Evolutionary conservation across 2,888 invertebrate species (phyloP), one percentile per base, ranked within the genome.

Genomic region (Miltochrista miniata): DNA sequence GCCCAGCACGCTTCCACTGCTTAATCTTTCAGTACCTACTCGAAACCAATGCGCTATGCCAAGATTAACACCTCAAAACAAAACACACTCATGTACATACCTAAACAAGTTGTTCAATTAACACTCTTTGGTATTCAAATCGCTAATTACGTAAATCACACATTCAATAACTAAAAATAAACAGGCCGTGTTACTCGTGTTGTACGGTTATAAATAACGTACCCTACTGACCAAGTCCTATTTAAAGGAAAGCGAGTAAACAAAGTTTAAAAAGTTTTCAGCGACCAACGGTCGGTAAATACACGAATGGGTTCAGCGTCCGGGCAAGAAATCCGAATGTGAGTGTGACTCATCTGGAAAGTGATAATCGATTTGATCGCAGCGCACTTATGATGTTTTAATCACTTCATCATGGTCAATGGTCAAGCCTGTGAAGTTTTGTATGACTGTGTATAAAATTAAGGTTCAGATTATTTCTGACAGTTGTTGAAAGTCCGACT

Each of bases 1-100:
- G 95, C 94, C 94, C 94, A 94, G 94, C 95, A 95, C 94, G 95
- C 95, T 94, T 94, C 95, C 95, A 94, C 94, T 95, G 95, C 95
- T n/a, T n/a, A n/a, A n/a, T n/a, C n/a, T n/a, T n/a, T 11, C 0
- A 38, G 10, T 8, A 36, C 10, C 10, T 14, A 10, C 15, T 14
- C 18, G 35, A 36, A 33, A 33, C 11, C 33, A 24, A 5, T 24
- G 18, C 7, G 1, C 14, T 7, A 14, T 15, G 7, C 7, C 9
- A 10, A 35, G 18, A 24, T 24, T 24, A 24, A 5, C 18, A 24
- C 18, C 18, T 24, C 18, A 24, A 24, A 24, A 24, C 18, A 5
- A 2, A 24, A 24, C 18, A 24, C 5, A 5, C 18, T 4, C 18
- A 24, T 24, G 18, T 24, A 24, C 5, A n/a, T n/a, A n/a, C n/a